A percentile compares a stretch with the other conserved stretches of the same genome.
Evolutionary conservation across 2,797 vertebrate genomes (phyloP).

Genomic region (Spinibarbus caldwelli): DNA sequence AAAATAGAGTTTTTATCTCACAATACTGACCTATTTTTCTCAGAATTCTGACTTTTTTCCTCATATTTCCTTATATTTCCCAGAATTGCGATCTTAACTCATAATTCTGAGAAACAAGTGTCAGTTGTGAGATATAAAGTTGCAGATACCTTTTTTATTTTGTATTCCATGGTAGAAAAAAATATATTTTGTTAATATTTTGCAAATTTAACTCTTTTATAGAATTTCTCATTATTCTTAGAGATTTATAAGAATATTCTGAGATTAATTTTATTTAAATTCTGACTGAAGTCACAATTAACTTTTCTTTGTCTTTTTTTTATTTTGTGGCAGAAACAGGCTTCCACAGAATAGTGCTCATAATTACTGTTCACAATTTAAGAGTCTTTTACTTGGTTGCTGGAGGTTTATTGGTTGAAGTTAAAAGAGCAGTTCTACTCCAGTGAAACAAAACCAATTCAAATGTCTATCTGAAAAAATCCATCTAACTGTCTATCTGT

Average conservation of each 20-base stretch:
- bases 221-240: background rate
- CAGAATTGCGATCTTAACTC: background rate
- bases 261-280: background rate
- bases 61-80: background rate
- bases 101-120: background rate
- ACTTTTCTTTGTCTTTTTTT: background rate
- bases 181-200: background rate
- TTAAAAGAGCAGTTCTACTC: conserved; percentile 2
- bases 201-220: background rate
- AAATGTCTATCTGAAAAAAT: background rate
- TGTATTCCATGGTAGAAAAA: background rate
- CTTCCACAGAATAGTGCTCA: background rate
- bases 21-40: background rate
- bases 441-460: background rate
- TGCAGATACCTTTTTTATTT: background rate
- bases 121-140: background rate
- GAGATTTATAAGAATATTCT: background rate
- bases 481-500: too few species aligned
- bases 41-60: background rate
- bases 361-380: conserved; percentile 4
- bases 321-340: background rate
- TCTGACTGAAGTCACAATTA: background rate
- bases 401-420: conserved; percentile 1
- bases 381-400: conserved; percentile 16
- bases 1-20: background rate